Percentiles rank a stretch among this genome's conserved stretches.
Conservation (phyloP, 2,888 invertebrate species). For the Spodoptera exigua region DNA sequence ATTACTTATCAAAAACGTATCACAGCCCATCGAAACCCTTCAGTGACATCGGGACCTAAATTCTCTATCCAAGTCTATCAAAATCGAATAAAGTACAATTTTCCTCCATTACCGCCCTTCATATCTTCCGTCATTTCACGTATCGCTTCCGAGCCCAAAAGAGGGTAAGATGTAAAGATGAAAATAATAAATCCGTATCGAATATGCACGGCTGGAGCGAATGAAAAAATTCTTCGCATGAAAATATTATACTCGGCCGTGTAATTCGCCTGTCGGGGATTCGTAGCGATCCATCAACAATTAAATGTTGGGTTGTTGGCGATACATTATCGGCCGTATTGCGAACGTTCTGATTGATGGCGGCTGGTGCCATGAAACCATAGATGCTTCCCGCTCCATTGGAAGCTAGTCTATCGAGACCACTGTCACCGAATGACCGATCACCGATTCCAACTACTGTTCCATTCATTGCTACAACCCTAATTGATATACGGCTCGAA, state of each 20-base stretch:
- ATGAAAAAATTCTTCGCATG: slow-evolving; percentile 71
- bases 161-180: slow-evolving; percentile 85
- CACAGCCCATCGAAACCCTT: slow-evolving; percentile 67
- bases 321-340: slow-evolving; percentile 84
- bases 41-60: slow-evolving; percentile 82
- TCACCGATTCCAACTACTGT: slow-evolving; percentile 62
- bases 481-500: slow-evolving; percentile 60
- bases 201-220: slow-evolving; percentile 83
- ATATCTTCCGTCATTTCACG: slow-evolving; percentile 88
- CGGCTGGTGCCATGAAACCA: slow-evolving; percentile 74
- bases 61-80: slow-evolving; percentile 86
- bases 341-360: slow-evolving; percentile 85
- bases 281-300: slow-evolving; percentile 84
- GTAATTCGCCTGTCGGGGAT: slow-evolving; percentile 74
- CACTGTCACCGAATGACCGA: slow-evolving; percentile 79
- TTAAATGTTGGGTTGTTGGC: slow-evolving; percentile 84
- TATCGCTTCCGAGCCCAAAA: slow-evolving; percentile 86
- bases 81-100: slow-evolving; percentile 89
- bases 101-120: slow-evolving; percentile 88
- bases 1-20: slow-evolving; percentile 56
- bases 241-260: slow-evolving; percentile 66
- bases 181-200: slow-evolving; percentile 88
- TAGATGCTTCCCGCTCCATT: slow-evolving; percentile 70
- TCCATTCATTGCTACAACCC: slow-evolving; percentile 64
- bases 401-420: slow-evolving; percentile 72